These are phyloP conservation scores for Bombylius major DNA, from an alignment of 2,888 invertebrate genomes.

Conservation along the genomic window DNA sequence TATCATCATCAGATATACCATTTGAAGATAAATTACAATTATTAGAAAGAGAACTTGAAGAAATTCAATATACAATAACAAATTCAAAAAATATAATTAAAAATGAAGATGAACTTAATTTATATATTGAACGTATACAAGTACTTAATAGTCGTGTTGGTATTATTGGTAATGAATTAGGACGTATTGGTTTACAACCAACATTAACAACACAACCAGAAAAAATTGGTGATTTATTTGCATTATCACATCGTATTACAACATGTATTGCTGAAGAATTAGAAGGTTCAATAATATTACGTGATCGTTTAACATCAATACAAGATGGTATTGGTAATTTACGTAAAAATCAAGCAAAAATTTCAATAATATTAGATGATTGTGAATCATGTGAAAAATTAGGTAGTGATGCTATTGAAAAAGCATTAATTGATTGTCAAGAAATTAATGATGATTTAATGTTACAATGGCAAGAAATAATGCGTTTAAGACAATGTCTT, in stretches of 20 bases:
- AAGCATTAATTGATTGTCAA: conserved; percentile 61
- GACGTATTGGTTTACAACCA: conserved; percentile 59
- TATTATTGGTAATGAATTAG: conserved; percentile 66
- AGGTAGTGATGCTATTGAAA: conserved; percentile 64
- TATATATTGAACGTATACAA: conserved; percentile 70
- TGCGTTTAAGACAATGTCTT: conserved; percentile 58
- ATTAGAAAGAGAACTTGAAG: conserved; percentile 63
- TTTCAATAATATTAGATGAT: conserved; percentile 52
- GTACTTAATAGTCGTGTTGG: conserved; percentile 62
- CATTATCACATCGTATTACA: conserved; percentile 57
- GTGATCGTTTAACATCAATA: conserved; percentile 59
- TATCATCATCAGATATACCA: conserved; percentile 60
- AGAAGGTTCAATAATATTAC: conserved; percentile 59
- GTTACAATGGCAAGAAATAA: conserved; percentile 64
- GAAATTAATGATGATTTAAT: conserved; percentile 55
- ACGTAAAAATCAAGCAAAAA: conserved; percentile 52
- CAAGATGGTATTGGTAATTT: conserved; percentile 58
- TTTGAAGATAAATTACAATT: conserved; percentile 60
- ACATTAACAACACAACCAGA: conserved; percentile 60
- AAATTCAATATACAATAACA: conserved; percentile 55
- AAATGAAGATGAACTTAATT: conserved; percentile 67
- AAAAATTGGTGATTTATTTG: conserved; percentile 56
- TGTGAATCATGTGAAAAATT: conserved; percentile 61
- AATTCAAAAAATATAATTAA: conserved; percentile 66
- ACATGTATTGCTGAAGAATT: conserved; percentile 63